These are phyloP conservation scores for Crocuta crocuta DNA, from an alignment of 2,113 vertebrate species.

Conservation along the genomic window DNA sequence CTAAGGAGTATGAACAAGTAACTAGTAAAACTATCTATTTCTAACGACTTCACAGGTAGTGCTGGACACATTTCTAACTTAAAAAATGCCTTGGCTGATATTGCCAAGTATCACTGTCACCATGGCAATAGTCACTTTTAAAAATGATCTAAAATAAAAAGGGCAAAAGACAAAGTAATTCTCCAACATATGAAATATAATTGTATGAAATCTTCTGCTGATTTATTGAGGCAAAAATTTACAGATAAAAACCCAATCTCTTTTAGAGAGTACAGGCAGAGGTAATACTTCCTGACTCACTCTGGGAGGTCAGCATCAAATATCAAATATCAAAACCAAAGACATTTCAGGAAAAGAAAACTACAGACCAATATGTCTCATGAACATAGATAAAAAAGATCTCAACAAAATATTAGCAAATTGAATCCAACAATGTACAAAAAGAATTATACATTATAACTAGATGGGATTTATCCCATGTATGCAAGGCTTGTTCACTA, in stretches of 20 bases:
- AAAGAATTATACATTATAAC: background rate
- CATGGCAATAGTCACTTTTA: background rate
- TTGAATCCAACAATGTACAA: background rate
- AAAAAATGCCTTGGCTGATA: background rate
- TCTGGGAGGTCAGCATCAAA: background rate
- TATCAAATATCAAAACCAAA: background rate
- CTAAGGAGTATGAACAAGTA: background rate
- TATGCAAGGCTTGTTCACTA: background rate
- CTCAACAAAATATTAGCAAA: background rate
- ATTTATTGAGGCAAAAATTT: background rate
- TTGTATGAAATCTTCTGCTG: background rate
- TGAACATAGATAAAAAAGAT: background rate
- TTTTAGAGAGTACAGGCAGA: background rate
- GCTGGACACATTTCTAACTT: conserved; percentile 47
- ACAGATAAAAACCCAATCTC: background rate
- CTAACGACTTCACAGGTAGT: conserved; percentile 31
- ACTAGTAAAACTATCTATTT: background rate
- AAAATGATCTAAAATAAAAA: conserved; percentile 44
- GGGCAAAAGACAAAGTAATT: background rate
- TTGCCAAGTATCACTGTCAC: background rate
- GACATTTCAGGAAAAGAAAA: background rate
- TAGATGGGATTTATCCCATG: background rate
- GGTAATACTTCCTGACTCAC: background rate
- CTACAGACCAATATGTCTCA: background rate
- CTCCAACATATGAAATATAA: background rate